Base-by-base conservation (phyloP, 2,888 invertebrate genomes). In the Seladonia tumulorum region DNA sequence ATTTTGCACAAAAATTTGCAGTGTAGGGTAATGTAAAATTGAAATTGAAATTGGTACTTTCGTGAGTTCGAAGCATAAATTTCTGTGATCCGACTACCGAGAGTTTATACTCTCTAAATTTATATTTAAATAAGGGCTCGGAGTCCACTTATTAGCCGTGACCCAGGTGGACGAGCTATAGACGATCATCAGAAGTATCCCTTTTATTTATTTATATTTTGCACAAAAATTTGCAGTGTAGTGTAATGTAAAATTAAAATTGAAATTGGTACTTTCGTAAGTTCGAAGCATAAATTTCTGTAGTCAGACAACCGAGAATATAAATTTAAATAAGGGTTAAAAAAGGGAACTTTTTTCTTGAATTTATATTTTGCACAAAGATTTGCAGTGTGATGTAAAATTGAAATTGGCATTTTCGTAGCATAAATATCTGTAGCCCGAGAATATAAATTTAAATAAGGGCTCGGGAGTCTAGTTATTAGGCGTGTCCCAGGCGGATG, bases 131-230 rank as follows among this genome's bases (percentile, higher is more conserved):
- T 60, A 29, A 29, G 25, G 16, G 60, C n/a, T 60, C 8, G 29
- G 18, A 57, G 47, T 66, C 10, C n/a, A 29, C 16, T 42, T 60
- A 45, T 57, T 7, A n/a, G n/a, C 29, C 49, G 2, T 71, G 82
- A 75, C 78, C 60, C 39, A 29, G 35, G 66, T 29, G 8, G 25
- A 29, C 25, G 57, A 72, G 45, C 25, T 35, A 53, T 53, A 81
- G 35, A 76, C 86, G 85, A 87, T 87, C 68, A 87, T 87, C 68
- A 63, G 35, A 35, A 35, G 35, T 35, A 35, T 35, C 35, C 35
- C 35, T 35, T 35, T 35, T 35, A 3, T 35, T 35, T 35, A 35
- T 35, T 1, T 35, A 2, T 3, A 35, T 35, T 42, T 42, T 42
- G 42, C 42, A 42, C 42, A 42, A 42, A 42, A 2, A 42, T 42